A percentile compares a stretch with the other conserved stretches of the same genome.
Evolutionary conservation across 2,888 invertebrate species (phyloP).

Genomic region (Drosophila percnosoma): DNA sequence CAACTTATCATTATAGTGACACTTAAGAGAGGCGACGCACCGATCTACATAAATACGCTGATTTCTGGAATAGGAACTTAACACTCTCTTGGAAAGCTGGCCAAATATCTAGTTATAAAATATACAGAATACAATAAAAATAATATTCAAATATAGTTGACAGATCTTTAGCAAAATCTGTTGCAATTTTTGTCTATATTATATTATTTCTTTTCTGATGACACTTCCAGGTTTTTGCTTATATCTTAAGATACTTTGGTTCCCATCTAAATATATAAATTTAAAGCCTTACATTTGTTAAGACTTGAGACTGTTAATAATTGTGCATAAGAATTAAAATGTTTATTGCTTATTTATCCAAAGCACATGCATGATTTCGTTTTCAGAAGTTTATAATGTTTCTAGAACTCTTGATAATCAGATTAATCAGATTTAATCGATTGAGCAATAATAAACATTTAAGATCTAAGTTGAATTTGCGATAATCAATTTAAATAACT

Average conservation of each 20-base stretch:
- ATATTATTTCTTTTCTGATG: background rate
- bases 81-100: background rate
- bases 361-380: background rate
- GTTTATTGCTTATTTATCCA: conserved; percentile 1
- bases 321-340: conserved; percentile 2
- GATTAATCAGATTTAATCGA: background rate
- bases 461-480: background rate
- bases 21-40: conserved; percentile 25
- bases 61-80: conserved; percentile 7
- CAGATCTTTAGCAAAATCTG: background rate
- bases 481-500: background rate
- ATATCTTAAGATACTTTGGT: background rate
- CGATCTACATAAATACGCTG: conserved; percentile 36
- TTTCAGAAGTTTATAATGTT: background rate
- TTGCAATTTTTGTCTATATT: background rate
- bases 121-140: background rate
- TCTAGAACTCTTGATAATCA: background rate
- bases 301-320: background rate
- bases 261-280: background rate
- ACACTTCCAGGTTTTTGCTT: background rate
- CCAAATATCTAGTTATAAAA: background rate
- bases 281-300: background rate
- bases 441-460: background rate
- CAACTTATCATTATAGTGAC: conserved; percentile 38
- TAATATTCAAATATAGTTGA: background rate